Conservation (phyloP, 2,797 vertebrate genomes). For the Anguilla pacifica region DNA sequence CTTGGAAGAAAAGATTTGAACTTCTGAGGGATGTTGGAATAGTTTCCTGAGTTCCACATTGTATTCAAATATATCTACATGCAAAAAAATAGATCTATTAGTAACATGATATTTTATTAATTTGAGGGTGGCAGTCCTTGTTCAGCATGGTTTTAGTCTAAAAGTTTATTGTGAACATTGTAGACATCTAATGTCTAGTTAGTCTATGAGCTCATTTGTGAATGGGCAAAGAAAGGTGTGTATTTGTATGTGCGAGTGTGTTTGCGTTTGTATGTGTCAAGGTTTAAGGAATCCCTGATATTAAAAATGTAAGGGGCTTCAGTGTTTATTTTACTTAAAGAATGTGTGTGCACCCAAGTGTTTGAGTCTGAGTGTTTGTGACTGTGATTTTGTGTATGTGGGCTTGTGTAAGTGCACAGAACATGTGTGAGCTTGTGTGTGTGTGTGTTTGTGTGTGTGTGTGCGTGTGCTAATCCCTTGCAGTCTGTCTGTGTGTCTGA, state of each 20-base stretch:
- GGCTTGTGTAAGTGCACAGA: not conserved
- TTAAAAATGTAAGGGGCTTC: not conserved
- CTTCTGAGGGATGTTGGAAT: not conserved
- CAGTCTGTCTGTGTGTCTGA: not conserved
- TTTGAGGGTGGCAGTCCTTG: not conserved
- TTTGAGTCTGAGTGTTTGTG: not conserved
- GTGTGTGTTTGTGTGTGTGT: not conserved
- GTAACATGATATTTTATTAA: constrained; percentile 5
- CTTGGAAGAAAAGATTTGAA: not conserved
- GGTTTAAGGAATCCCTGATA: not conserved
- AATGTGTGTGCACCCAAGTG: not conserved
- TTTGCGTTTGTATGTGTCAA: not conserved
- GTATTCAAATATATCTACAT: not conserved
- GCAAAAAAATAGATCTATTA: not conserved
- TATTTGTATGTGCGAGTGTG: not conserved
- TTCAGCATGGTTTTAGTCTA: not conserved
- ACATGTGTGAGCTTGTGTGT: not conserved
- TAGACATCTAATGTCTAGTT: not conserved
- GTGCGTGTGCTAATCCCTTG: not conserved
- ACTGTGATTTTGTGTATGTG: not conserved
- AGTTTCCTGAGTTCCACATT: not conserved
- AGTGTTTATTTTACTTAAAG: not conserved
- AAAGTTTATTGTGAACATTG: not conserved
- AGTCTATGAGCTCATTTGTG: not conserved
- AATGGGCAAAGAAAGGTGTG: not conserved